These are phyloP conservation scores for Eustalomyia histrio DNA, from an alignment of 2,888 invertebrate species.

Conservation along the genomic window DNA sequence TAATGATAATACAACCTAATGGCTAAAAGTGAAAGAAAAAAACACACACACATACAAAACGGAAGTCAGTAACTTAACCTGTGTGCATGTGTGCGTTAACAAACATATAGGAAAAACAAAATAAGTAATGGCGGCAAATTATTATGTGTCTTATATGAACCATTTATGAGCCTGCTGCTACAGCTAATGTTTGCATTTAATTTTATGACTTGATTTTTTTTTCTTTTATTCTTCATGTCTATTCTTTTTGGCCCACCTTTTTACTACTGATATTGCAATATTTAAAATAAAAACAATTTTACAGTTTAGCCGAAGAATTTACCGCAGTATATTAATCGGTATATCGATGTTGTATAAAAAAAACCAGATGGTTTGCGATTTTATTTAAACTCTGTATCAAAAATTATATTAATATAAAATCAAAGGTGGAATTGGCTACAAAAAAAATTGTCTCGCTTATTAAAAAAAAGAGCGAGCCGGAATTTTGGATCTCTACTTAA, in stretches of 20 bases:
- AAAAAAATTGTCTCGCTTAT: no score
- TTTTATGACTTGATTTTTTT: constrained; percentile 47
- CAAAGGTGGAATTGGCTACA: no score
- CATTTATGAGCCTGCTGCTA: constrained; percentile 51
- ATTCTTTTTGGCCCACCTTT: background rate
- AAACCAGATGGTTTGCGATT: no score
- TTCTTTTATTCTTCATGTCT: background rate
- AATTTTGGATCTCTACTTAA: no score
- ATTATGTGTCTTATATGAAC: constrained; percentile 53
- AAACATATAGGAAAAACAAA: constrained; percentile 9
- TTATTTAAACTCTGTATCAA: no score
- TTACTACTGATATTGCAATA: background rate
- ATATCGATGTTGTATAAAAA: no score
- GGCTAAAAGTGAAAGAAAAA: constrained; percentile 22
- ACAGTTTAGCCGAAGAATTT: background rate
- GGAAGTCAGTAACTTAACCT: constrained; percentile 53
- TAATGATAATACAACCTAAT: constrained; percentile 17
- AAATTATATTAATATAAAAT: no score
- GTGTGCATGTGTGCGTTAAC: constrained; percentile 24
- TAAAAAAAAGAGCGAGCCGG: no score
- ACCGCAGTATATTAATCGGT: background rate
- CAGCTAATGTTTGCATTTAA: constrained; percentile 60
- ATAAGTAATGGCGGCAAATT: constrained; percentile 59
- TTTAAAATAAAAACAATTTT: background rate
- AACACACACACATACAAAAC: constrained; percentile 15